Base-by-base conservation (phyloP, 1,140 invertebrate species). In the Goniozus legneri region DNA sequence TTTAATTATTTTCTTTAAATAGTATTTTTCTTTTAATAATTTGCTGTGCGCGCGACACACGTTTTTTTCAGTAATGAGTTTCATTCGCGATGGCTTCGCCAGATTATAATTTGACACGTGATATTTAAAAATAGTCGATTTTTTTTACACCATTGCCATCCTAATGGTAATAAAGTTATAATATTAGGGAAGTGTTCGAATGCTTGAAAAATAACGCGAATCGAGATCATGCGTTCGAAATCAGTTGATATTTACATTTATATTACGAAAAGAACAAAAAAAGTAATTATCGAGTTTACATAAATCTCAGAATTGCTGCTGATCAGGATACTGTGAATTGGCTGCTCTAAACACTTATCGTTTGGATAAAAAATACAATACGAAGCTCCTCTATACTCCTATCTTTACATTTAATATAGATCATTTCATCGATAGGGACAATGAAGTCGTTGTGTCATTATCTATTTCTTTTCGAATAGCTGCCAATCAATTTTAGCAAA, bases 71-170 rank as follows among this genome's bases (percentile, higher is more conserved):
- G n/a, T n/a, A n/a, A n/a, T n/a, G n/a, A n/a, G n/a, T n/a, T n/a
- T n/a, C n/a, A n/a, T n/a, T n/a, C n/a, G 7, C 15, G 22, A n/a
- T 24, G 22, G 30, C n/a, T 42, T 34, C 6, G 15, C 32, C 6
- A 6, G 24, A 4, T 6, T 27, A 53, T 53, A 62, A 65, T 67
- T 64, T 65, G 61, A 60, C 61, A 65, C 57, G 54, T 54, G 54
- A 58, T 64, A 62, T 58, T 65, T 62, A 53, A 67, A 63, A 67
- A 67, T 67, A 65, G 56, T 67, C 52, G 41, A 64, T 64, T 62
- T 47, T 61, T 59, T 62, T 52, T 65, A 54, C 50, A 50, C 59
- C 52, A 47, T 56, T 53, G 42, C 41, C 49, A 50, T 38, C 50
- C 54, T 19, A 40, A 50, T 58, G 54, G 49, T 47, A 54, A 55